A percentile compares a stretch with the other conserved stretches of the same genome.
phyloP scores from a whole-genome alignment of 2,888 invertebrate species.

The Anorthoa munda region DNA sequence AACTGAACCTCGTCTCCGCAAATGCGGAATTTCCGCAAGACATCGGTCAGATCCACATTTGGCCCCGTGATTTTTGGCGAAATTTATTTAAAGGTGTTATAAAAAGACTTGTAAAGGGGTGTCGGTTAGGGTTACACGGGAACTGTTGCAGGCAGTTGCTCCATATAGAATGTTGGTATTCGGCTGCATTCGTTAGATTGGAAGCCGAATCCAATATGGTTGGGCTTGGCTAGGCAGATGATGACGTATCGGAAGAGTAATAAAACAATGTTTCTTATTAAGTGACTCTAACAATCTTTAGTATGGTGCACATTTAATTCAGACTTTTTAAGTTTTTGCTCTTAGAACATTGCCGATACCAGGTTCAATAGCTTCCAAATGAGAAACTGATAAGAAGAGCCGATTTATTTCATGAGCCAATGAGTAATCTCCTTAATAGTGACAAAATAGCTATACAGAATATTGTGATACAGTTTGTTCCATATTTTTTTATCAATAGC shows the following conservation, averaged over 20 bases:
- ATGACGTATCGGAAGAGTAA: not conserved
- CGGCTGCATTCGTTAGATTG: no score
- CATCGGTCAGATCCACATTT: not conserved
- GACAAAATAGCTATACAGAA: not conserved
- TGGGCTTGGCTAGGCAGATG: no score
- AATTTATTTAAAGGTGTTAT: not conserved
- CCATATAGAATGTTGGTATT: no score
- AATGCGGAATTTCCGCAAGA: not conserved
- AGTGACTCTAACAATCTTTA: not conserved
- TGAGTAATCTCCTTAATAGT: not conserved
- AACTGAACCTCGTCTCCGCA: not conserved
- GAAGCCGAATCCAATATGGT: no score
- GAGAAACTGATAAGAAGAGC: not conserved
- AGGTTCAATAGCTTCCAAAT: not conserved
- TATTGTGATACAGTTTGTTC: not conserved
- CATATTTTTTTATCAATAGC: no score
- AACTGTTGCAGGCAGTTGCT: no score
- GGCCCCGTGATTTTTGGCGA: not conserved
- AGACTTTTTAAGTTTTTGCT: not conserved
- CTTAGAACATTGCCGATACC: no score
- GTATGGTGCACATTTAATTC: not conserved
- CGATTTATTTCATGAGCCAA: not conserved
- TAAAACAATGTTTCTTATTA: not conserved
- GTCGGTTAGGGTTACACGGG: no score
- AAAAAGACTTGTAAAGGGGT: no score